Evolutionary conservation across 2,113 vertebrate species (phyloP).

Genomic region (Bungarus multicinctus): DNA sequence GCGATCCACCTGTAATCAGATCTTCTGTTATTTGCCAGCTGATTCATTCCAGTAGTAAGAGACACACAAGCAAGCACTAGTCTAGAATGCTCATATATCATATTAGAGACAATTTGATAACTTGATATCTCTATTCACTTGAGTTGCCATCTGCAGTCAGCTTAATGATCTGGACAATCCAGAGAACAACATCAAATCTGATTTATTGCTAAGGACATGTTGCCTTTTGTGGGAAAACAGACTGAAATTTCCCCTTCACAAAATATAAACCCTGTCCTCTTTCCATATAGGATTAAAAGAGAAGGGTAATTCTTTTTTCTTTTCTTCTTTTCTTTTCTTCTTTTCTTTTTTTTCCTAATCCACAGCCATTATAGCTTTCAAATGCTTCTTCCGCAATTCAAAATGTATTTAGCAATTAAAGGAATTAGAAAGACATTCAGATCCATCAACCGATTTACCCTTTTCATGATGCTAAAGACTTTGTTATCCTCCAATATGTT

Average conservation of each 20-base stretch:
- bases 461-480: slow-evolving; percentile 32
- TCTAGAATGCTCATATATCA: not conserved
- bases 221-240: not conserved
- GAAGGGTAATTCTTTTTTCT: not conserved
- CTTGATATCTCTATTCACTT: not conserved
- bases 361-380: not conserved
- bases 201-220: not conserved
- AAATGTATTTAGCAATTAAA: slow-evolving; percentile 54
- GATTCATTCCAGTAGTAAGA: not conserved
- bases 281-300: not conserved
- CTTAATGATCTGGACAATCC: not conserved
- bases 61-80: accelerated
- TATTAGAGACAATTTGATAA: not conserved
- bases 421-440: not conserved
- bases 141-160: not conserved
- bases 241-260: not conserved
- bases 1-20: not conserved
- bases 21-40: not conserved
- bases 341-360: not conserved
- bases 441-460: slow-evolving; percentile 42
- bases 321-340: not conserved
- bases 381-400: slow-evolving; percentile 18
- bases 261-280: slow-evolving; percentile 9
- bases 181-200: not conserved
- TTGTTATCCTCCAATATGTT: slow-evolving; percentile 34